These are phyloP conservation scores for Isoperla grammatica DNA, from an alignment of 2,888 invertebrate species.

Conservation along the genomic window DNA sequence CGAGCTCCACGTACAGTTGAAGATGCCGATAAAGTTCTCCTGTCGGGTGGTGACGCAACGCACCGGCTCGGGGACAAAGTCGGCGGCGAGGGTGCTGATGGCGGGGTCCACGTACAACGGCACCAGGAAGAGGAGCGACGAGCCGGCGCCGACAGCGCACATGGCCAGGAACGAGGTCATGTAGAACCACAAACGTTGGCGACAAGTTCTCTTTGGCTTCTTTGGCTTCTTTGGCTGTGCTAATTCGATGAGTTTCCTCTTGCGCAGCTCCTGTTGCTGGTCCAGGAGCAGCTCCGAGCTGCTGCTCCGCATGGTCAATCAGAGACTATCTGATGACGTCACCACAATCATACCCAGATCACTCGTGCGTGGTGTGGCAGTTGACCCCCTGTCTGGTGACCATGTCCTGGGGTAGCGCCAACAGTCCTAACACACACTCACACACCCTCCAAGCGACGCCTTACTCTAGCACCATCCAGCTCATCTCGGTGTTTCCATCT, in stretches of 20 bases:
- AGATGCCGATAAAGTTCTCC: conserved; percentile 65
- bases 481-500: no score
- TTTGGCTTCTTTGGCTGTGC: conserved; percentile 47
- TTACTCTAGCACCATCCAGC: no score
- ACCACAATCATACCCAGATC: neutral
- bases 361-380: neutral
- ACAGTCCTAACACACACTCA: neutral
- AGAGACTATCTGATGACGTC: neutral
- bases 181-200: conserved; percentile 65
- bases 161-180: conserved; percentile 64
- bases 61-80: conserved; percentile 68
- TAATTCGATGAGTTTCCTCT: conserved; percentile 54
- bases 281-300: conserved; percentile 72
- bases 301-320: conserved; percentile 59
- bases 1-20: conserved; percentile 75
- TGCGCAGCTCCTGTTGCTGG: conserved; percentile 63
- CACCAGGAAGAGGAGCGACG: conserved; percentile 65
- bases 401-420: neutral
- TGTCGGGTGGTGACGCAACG: conserved; percentile 65
- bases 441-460: no score
- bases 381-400: neutral
- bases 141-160: conserved; percentile 64
- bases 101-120: conserved; percentile 67
- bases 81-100: conserved; percentile 52
- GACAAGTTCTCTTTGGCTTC: conserved; percentile 51